These are phyloP conservation scores for Bos javanicus DNA, from an alignment of 2,113 vertebrate genomes.

Conservation along the genomic window DNA sequence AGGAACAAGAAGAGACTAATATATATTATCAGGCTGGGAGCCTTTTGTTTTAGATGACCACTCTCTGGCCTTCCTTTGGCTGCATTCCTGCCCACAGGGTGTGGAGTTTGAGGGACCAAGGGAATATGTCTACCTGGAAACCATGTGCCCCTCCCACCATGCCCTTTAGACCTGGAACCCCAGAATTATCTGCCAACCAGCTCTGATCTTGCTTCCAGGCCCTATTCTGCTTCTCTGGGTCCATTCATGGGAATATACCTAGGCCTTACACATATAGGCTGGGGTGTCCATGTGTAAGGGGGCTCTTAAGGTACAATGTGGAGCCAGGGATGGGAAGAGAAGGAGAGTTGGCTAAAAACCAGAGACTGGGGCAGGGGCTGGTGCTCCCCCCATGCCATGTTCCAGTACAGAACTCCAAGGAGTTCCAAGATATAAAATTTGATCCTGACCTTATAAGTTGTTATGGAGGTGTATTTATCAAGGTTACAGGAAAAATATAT, in stretches of 20 bases:
- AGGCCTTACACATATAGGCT: neutral
- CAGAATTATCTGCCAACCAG: neutral
- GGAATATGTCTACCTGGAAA: neutral
- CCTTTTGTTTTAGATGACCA: neutral
- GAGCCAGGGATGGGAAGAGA: neutral
- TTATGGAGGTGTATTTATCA: neutral
- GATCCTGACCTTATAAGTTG: neutral
- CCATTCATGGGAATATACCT: neutral
- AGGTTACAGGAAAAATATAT: neutral
- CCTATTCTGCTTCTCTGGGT: neutral
- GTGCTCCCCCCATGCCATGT: neutral
- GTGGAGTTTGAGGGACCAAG: neutral
- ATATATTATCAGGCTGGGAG: neutral
- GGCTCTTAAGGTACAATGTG: neutral
- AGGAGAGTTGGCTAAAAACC: neutral
- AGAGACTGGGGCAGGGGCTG: neutral
- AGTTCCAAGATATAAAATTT: neutral
- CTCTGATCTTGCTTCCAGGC: neutral
- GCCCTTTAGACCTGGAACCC: neutral
- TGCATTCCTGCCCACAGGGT: neutral
- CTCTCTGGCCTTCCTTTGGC: neutral
- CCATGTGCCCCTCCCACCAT: neutral
- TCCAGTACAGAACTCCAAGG: neutral
- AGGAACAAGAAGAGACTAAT: neutral
- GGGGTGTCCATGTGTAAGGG: neutral